phyloP scores from a whole-genome alignment of 2,888 invertebrate species.

The Cyclophora albipunctata region DNA sequence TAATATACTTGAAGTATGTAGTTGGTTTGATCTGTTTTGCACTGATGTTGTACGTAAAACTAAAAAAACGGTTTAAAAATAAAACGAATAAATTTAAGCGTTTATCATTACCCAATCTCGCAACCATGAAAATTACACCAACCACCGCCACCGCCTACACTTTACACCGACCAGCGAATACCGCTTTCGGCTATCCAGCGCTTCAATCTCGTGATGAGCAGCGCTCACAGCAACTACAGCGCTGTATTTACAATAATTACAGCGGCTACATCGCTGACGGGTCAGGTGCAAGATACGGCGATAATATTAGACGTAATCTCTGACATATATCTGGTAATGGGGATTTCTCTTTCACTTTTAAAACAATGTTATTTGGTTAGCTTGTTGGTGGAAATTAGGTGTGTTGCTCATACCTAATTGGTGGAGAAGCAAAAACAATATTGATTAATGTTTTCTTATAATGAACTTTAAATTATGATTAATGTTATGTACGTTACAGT shows the following conservation, averaged over 20 bases:
- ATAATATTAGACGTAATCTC: conserved; percentile 19
- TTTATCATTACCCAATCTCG: no score
- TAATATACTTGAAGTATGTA: background rate
- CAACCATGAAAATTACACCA: no score
- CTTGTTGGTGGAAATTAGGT: no score
- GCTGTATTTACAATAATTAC: conserved; percentile 56
- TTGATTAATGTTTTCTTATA: no score
- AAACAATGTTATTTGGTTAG: background rate
- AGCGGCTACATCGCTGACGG: conserved; percentile 35
- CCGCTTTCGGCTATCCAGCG: conserved; percentile 24
- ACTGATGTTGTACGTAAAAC: background rate
- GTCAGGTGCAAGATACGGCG: conserved; percentile 31
- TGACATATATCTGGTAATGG: conserved; percentile 5
- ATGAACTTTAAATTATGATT: no score
- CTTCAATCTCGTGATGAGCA: conserved; percentile 35
- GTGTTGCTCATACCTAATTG: no score
- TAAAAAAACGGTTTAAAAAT: background rate
- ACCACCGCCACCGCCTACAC: no score
- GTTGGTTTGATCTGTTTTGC: background rate
- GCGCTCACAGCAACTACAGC: conserved; percentile 24
- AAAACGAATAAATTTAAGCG: no score
- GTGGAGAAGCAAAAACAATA: no score
- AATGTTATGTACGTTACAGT: no score
- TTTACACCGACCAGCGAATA: background rate
- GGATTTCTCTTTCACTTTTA: conserved; percentile 12